phyloP scores from a whole-genome alignment of 1,140 invertebrate species.

The Schlechtendalia chinensis region DNA sequence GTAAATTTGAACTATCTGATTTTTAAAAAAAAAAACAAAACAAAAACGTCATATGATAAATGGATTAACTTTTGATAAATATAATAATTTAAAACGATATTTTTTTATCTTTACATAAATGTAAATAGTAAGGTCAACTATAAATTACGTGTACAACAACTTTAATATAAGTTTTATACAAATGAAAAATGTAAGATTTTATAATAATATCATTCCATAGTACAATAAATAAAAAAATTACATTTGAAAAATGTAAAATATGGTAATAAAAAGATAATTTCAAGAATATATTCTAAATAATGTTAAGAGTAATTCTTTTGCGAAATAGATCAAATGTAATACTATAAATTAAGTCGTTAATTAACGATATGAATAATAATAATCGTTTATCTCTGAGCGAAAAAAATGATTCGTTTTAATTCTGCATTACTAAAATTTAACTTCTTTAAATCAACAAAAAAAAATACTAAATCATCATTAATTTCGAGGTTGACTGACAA shows the following conservation, averaged over 20 bases:
- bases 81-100: not conserved
- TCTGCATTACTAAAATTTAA: not conserved
- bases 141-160: not conserved
- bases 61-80: not conserved
- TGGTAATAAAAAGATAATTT: not conserved
- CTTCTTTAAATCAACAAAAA: not conserved
- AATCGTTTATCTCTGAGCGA: slow-evolving; percentile 3
- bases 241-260: not conserved
- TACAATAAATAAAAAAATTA: not conserved
- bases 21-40: not conserved
- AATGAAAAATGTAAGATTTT: not conserved
- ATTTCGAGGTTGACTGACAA: slow-evolving; percentile 3
- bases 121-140: not conserved
- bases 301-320: not conserved
- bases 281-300: not conserved
- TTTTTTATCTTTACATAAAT: not conserved
- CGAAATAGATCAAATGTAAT: not conserved
- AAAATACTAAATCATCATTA: not conserved
- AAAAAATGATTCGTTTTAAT: slow-evolving; percentile 7
- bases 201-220: not conserved
- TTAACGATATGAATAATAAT: not conserved
- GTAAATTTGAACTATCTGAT: not conserved
- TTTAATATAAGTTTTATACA: not conserved
- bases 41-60: no score
- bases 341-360: not conserved